Evolutionary conservation across 2,888 invertebrate genomes (phyloP).

Genomic region (Parapristionchus giblindavisi): DNA sequence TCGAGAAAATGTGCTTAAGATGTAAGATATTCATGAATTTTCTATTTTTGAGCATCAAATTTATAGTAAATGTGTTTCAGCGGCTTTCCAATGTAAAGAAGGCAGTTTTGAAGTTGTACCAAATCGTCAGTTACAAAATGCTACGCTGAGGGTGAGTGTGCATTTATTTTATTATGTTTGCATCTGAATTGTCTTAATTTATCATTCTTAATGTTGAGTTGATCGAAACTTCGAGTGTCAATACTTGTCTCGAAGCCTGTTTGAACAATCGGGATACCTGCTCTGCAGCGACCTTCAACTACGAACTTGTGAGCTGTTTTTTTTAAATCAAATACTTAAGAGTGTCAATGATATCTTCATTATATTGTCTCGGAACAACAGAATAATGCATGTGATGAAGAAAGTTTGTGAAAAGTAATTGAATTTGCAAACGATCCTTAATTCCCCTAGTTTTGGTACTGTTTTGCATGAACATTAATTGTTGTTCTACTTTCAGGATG

Average conservation of each 20-base stretch:
- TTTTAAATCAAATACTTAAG: no score
- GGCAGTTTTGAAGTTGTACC: conserved; percentile 62
- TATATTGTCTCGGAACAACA: no score
- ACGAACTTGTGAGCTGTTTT: conserved; percentile 47
- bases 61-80: conserved; percentile 41
- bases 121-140: conserved; percentile 55
- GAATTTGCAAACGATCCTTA: no score
- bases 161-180: no score
- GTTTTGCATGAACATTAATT: not conserved
- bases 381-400: no score
- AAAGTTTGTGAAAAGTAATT: no score
- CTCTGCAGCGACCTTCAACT: conserved; percentile 61
- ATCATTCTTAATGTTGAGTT: conserved; percentile 40
- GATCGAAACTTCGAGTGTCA: conserved; percentile 52
- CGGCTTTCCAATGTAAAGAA: conserved; percentile 58
- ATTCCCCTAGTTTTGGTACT: no score
- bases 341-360: no score
- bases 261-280: conserved; percentile 68
- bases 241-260: conserved; percentile 59
- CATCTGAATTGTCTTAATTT: no score
- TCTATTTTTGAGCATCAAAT: conserved; percentile 5
- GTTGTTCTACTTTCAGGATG: conserved; percentile 51
- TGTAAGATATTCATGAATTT: conserved; percentile 52
- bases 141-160: conserved; percentile 51
- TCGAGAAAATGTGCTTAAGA: conserved; percentile 65